phyloP scores from a whole-genome alignment of 2,113 vertebrate species.

The Myrmecobius fasciatus region DNA sequence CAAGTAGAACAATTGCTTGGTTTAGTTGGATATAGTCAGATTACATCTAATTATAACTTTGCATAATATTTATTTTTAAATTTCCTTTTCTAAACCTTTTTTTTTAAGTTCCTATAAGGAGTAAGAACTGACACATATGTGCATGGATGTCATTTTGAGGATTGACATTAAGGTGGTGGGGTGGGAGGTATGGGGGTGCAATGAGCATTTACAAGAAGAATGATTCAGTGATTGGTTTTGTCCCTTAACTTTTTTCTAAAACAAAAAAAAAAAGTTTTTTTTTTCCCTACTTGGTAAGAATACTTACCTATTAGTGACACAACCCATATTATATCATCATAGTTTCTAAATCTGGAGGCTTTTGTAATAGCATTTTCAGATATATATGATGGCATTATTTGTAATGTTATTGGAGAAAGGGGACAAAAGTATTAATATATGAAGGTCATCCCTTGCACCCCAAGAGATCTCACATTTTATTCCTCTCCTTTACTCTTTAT shows the following conservation, averaged over 20 bases:
- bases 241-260: background rate
- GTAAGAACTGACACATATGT: background rate
- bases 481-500: background rate
- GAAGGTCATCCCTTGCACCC: background rate
- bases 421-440: conserved; percentile 14
- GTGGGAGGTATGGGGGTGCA: background rate
- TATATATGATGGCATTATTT: background rate
- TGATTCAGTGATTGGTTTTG: conserved; percentile 32
- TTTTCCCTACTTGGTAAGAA: too few relatives aligned
- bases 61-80: background rate
- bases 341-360: conserved; percentile 53
- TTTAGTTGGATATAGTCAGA: conserved; percentile 13
- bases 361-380: background rate
- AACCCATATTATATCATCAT: background rate
- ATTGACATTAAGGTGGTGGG: background rate
- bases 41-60: conserved; percentile 18
- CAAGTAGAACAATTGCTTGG: background rate
- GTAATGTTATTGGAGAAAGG: background rate
- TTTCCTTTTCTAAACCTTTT: conserved; percentile 36
- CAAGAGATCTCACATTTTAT: background rate
- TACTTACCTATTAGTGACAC: background rate
- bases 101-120: conserved; percentile 7
- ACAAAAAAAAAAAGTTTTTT: background rate
- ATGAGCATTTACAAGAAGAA: background rate
- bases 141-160: background rate